phyloP scores from a whole-genome alignment of 2,888 invertebrate genomes.

The Cynaeus angustus region DNA sequence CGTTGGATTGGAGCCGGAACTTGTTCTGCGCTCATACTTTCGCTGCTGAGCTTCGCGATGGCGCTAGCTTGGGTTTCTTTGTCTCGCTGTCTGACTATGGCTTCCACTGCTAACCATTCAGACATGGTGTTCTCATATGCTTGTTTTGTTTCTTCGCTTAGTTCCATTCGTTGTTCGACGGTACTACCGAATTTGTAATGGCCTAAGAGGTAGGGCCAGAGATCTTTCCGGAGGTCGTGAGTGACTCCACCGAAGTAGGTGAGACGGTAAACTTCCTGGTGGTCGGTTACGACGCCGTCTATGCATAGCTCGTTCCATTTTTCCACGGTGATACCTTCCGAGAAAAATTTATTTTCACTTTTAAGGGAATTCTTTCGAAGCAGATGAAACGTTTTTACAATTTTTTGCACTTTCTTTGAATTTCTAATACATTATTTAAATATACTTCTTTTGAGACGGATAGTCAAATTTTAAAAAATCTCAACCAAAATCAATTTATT shows the following conservation, averaged over 20 bases:
- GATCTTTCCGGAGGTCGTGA: conserved; percentile 83
- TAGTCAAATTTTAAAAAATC: no score
- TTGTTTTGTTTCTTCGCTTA: conserved; percentile 80
- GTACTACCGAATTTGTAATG: conserved; percentile 89
- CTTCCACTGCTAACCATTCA: conserved; percentile 96
- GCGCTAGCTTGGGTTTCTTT: conserved; percentile 89
- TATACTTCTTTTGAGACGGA: no score
- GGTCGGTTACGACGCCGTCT: conserved; percentile 77
- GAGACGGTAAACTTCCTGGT: conserved; percentile 85
- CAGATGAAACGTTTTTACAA: no score
- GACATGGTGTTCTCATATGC: conserved; percentile 91
- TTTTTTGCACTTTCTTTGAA: no score
- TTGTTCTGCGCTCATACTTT: conserved; percentile 76
- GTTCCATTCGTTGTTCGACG: conserved; percentile 77
- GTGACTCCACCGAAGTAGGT: conserved; percentile 92
- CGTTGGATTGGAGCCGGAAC: conserved; percentile 69
- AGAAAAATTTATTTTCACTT: no score
- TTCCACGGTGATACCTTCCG: conserved; percentile 82
- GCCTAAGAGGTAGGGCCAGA: conserved; percentile 92
- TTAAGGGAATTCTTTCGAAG: no score
- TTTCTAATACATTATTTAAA: no score
- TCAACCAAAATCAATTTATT: no score
- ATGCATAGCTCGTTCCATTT: conserved; percentile 82
- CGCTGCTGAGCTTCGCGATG: conserved; percentile 87
- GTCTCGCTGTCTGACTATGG: conserved; percentile 89